Percentiles rank a stretch among this genome's conserved stretches.
Conservation (phyloP, 2,888 invertebrate species). For the Campoplex nolae region DNA sequence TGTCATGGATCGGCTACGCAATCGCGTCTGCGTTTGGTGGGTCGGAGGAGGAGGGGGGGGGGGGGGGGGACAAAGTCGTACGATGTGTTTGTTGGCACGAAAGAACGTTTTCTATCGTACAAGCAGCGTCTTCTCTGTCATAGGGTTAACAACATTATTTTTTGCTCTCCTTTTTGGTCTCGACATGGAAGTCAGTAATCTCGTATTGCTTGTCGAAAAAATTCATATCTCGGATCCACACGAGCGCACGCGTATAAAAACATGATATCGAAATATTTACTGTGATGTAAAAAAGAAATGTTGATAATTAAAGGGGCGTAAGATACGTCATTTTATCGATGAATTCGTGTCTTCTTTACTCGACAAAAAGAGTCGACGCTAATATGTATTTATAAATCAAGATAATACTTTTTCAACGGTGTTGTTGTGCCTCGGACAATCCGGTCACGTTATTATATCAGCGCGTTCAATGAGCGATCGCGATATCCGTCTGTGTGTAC, state of each 20-base stretch:
- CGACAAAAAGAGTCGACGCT: background rate
- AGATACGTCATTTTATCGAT: background rate
- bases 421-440: conserved; percentile 35
- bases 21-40: conserved; percentile 54
- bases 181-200: conserved; percentile 17
- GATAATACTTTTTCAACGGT: conserved; percentile 5
- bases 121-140: conserved; percentile 30
- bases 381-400: background rate
- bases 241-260: background rate
- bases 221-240: background rate
- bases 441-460: conserved; percentile 27
- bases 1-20: conserved; percentile 36
- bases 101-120: conserved; percentile 13
- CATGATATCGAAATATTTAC: background rate
- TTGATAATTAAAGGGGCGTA: background rate
- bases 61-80: background rate
- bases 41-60: no score
- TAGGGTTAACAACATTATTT: conserved; percentile 73
- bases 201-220: background rate
- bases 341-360: background rate
- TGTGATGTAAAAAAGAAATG: background rate
- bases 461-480: conserved; percentile 34
- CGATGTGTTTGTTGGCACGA: conserved; percentile 53
- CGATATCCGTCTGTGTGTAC: conserved; percentile 1
- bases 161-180: conserved; percentile 66